Evolutionary conservation across 2,797 vertebrate species (phyloP).

Genomic region (Heliangelus exortis): DNA sequence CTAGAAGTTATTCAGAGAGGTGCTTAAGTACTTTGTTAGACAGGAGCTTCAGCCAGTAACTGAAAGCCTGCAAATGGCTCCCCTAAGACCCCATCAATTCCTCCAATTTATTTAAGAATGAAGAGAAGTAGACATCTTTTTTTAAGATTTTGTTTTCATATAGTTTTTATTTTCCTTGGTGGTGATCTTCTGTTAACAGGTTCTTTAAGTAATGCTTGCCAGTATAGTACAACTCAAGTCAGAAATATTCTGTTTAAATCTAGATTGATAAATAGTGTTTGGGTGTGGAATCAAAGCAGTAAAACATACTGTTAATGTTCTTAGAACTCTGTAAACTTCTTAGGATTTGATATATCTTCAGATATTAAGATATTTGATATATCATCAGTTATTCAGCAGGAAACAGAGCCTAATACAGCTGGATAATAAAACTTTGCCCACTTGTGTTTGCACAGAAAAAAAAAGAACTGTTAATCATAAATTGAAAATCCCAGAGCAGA

Average conservation of each 20-base stretch:
- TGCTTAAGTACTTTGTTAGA: neutral
- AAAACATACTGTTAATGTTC: neutral
- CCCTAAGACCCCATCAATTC: neutral
- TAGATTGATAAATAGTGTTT: neutral
- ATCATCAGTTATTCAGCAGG: neutral
- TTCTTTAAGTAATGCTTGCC: neutral
- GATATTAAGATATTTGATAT: neutral
- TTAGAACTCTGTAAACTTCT: neutral
- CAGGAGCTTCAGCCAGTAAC: neutral
- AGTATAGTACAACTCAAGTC: neutral
- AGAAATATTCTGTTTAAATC: neutral
- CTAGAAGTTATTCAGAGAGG: neutral
- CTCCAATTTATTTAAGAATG: neutral
- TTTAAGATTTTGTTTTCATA: neutral
- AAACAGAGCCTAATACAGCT: neutral
- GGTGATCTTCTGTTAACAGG: neutral
- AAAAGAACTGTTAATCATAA: neutral
- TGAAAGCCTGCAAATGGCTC: neutral
- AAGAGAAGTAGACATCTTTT: neutral
- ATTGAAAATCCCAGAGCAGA: neutral
- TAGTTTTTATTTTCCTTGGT: neutral
- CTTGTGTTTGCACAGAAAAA: neutral
- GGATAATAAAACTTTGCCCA: neutral
- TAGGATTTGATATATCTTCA: neutral
- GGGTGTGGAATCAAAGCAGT: neutral